These are phyloP conservation scores for Malurus alboscapulatus DNA, from an alignment of 2,113 vertebrate species.

Conservation along the genomic window DNA sequence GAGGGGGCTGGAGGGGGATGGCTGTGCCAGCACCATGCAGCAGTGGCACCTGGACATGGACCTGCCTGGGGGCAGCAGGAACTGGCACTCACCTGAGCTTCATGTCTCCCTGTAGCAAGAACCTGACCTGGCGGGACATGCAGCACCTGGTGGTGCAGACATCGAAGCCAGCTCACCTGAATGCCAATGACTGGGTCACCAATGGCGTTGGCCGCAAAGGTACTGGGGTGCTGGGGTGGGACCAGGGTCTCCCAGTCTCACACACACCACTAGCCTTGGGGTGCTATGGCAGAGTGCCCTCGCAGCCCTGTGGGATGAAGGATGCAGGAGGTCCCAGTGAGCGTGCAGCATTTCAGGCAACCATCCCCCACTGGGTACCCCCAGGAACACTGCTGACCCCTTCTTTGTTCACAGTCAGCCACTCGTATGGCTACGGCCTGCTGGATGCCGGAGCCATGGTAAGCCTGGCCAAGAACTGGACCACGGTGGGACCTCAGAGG, in stretches of 20 bases:
- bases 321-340: not conserved
- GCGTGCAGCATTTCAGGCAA: accelerated
- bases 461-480: conserved; percentile 91
- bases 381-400: accelerated
- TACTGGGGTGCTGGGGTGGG: not conserved
- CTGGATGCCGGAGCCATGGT: conserved; percentile 93
- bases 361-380: accelerated
- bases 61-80: not conserved
- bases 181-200: conserved; percentile 90
- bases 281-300: not conserved
- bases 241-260: not conserved
- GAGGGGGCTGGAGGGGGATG: not conserved
- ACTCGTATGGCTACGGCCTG: conserved; percentile 93
- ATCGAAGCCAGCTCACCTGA: conserved; percentile 89
- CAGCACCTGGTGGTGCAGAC: conserved; percentile 96
- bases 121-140: conserved; percentile 98
- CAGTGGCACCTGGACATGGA: accelerated
- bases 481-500: conserved; percentile 84
- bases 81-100: not conserved
- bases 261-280: accelerated
- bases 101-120: conserved; percentile 74
- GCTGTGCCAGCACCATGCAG: accelerated
- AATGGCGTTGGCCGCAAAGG: conserved; percentile 96
- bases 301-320: not conserved
- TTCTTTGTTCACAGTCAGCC: conserved; percentile 84